phyloP scores from a whole-genome alignment of 2,113 vertebrate genomes.

The Eira barbara region DNA sequence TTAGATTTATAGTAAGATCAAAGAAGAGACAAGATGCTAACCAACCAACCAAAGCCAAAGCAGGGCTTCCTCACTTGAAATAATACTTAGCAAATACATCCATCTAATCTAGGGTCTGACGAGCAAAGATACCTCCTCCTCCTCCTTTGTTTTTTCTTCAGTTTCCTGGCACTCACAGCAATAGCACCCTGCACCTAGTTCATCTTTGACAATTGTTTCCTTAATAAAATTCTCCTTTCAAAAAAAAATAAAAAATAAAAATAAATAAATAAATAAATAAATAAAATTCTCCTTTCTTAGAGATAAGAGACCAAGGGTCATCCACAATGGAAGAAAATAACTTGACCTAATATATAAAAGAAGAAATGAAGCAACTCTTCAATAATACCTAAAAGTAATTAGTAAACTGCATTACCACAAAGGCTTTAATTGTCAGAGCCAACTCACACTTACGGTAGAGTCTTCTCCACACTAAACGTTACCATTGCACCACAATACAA shows the following conservation, averaged over 20 bases:
- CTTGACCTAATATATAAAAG: background rate
- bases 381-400: background rate
- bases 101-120: background rate
- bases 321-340: background rate
- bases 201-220: background rate
- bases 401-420: background rate
- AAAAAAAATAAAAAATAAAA: no score
- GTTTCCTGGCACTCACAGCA: background rate
- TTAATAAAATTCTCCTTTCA: slow-evolving; percentile 22
- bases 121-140: background rate
- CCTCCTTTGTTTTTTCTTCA: background rate
- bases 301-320: background rate
- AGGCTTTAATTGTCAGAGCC: background rate
- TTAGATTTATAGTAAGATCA: background rate
- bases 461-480: background rate
- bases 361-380: background rate
- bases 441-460: background rate
- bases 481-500: background rate
- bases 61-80: background rate
- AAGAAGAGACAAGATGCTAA: background rate
- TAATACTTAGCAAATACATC: background rate
- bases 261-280: no score
- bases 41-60: background rate
- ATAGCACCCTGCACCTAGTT: background rate
- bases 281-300: background rate